phyloP scores from a whole-genome alignment of 2,113 vertebrate genomes.

The Caloenas nicobarica region DNA sequence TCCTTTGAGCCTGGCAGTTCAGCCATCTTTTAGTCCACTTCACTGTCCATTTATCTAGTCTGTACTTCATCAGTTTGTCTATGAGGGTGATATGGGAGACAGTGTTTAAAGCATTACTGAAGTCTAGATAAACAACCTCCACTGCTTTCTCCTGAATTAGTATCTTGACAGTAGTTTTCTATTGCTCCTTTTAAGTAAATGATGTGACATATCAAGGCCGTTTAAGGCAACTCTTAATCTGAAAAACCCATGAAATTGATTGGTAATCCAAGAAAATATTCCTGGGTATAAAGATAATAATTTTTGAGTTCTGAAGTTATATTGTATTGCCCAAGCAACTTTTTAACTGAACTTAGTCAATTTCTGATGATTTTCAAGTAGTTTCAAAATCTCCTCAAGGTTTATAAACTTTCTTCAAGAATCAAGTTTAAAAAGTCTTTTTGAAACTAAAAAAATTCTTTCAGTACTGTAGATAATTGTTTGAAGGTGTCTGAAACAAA shows the following conservation, averaged over 20 bases:
- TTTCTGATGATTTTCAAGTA: not conserved
- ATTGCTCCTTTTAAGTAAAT: not conserved
- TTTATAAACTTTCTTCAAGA: not conserved
- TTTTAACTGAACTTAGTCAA: not conserved
- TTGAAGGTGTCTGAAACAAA: not conserved
- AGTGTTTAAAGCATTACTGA: not conserved
- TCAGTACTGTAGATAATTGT: not conserved
- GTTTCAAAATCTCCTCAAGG: not conserved
- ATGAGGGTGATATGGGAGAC: not conserved
- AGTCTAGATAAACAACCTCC: not conserved
- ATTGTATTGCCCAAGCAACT: not conserved
- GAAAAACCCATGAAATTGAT: not conserved
- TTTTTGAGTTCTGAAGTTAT: not conserved
- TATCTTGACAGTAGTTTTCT: not conserved
- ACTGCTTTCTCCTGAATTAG: not conserved
- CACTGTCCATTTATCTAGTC: not conserved
- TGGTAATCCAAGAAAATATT: not conserved
- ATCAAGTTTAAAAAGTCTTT: not conserved
- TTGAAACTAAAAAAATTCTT: not conserved
- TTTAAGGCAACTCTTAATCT: not conserved
- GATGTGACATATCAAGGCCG: not conserved
- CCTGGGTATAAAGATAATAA: not conserved
- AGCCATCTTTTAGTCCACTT: not conserved
- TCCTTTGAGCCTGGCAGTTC: not conserved
- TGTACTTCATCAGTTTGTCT: not conserved